Evolutionary conservation across 2,797 vertebrate genomes (phyloP).

Genomic region (Lagodon rhomboides): DNA sequence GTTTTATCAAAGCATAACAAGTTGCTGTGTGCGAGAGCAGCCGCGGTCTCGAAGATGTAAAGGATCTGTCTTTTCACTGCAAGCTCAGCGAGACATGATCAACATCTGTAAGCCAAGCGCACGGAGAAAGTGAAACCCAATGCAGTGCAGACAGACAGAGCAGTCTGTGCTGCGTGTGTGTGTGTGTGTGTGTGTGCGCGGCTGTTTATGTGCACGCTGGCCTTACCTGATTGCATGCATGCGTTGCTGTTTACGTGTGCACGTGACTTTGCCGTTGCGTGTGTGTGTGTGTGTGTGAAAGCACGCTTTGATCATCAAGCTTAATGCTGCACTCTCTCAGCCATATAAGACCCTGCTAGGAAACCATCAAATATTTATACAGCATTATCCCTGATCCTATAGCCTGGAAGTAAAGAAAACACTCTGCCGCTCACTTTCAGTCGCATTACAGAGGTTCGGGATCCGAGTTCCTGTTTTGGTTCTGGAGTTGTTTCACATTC

Average conservation of each 20-base stretch:
- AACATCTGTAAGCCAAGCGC: conserved; percentile 75
- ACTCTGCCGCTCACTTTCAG: conserved; percentile 59
- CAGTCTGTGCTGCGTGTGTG: neutral
- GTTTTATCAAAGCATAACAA: conserved; percentile 41
- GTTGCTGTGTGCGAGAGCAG: conserved; percentile 38
- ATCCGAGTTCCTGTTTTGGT: conserved; percentile 41
- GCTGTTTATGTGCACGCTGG: neutral
- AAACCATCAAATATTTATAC: conserved; percentile 86
- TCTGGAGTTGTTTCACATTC: conserved; percentile 50
- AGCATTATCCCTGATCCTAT: conserved; percentile 80
- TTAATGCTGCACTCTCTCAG: conserved; percentile 77
- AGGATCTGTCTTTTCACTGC: conserved; percentile 71
- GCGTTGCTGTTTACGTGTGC: conserved; percentile 23
- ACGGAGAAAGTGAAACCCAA: conserved; percentile 68
- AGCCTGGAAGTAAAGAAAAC: conserved; percentile 75
- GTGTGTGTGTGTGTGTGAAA: conserved; percentile 13
- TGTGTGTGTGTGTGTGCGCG: conserved; percentile 18
- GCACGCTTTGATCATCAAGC: conserved; percentile 71
- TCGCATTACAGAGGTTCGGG: conserved; percentile 57
- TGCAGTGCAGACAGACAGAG: conserved; percentile 49
- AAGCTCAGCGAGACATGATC: conserved; percentile 78
- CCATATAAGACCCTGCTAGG: conserved; percentile 76
- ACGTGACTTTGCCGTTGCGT: conserved; percentile 17
- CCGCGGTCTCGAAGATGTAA: conserved; percentile 64
- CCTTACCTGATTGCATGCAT: conserved; percentile 32